phyloP scores from a whole-genome alignment of 2,113 vertebrate genomes.

The Cricetomys ansorgei region DNA sequence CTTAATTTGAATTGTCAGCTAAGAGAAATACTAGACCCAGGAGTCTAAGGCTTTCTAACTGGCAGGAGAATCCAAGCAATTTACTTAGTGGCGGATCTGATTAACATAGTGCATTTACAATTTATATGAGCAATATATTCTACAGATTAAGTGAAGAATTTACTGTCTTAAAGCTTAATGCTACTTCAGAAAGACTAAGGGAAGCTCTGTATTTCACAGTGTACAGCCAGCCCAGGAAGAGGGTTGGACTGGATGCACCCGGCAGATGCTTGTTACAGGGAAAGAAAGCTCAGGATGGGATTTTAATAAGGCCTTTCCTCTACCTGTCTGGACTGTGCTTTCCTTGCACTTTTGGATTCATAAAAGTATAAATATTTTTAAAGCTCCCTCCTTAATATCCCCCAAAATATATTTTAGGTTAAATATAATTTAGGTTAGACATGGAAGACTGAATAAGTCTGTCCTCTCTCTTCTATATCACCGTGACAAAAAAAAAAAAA shows the following conservation, averaged over 20 bases:
- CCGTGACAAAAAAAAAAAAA: neutral
- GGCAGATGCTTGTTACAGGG: neutral
- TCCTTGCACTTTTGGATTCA: neutral
- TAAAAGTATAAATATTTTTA: neutral
- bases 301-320: neutral
- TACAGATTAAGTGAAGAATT: conserved; percentile 48
- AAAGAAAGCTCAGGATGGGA: neutral
- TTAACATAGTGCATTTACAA: conserved; percentile 27
- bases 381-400: too few species aligned
- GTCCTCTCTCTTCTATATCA: neutral
- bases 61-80: neutral
- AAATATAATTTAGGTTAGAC: neutral
- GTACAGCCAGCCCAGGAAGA: neutral
- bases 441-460: neutral
- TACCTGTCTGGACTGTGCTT: neutral
- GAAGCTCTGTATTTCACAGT: neutral
- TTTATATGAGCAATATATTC: neutral
- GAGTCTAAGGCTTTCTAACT: conserved; percentile 11
- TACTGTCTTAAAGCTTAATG: neutral
- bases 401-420: neutral
- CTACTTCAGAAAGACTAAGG: neutral
- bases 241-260: neutral
- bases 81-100: conserved; percentile 12
- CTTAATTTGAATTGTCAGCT: conserved; percentile 47
- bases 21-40: conserved; percentile 1